Base-by-base conservation (phyloP, 1,140 invertebrate genomes). In the Danaus melanippus region DNA sequence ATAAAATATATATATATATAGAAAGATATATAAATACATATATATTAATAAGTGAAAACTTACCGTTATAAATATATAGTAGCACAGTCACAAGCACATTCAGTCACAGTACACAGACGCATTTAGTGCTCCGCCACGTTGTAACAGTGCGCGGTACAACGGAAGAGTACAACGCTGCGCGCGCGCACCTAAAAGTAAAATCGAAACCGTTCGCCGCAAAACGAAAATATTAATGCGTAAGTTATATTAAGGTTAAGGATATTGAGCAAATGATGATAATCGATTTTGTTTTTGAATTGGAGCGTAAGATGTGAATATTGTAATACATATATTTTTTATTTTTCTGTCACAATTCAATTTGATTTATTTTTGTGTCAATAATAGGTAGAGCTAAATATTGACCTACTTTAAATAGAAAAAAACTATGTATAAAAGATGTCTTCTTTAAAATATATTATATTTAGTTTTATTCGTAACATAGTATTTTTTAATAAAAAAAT, bases 161-260 rank as follows among this genome's bases (percentile, higher is more conserved):
- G 72, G 81, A 79, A 79, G 74, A 81, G 56, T 65, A 63, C 72
- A 81, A 32, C 66, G 54, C 55, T 64, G 78, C 71, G 72, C 74
- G 56, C 57, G 75, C 79, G 78, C 77, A 74, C 77, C 73, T 76
- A 74, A 74, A 73, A 74, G 71, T 71, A 73, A 73, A 64, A 74
- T 68, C 62, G 52, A 74, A 77, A 75, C 63, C 72, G 69, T 53
- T 63, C 64, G 62, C 60, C 50, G 52, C 59, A 78, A 76, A 73
- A 64, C 63, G 70, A 70, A 77, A 66, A 77, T 75, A 76, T 62
- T 69, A 70, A 75, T 73, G 57, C 62, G 59, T 63, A 51, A 50
- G 60, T 32, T 41, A 62, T 71, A 76, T 78, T 80, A 81, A 83
- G 79, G 79, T 81, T 78, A 82, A 84, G 79, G 81, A 81, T 81